phyloP scores from a whole-genome alignment of 2,113 vertebrate species.

The Scomber japonicus region DNA sequence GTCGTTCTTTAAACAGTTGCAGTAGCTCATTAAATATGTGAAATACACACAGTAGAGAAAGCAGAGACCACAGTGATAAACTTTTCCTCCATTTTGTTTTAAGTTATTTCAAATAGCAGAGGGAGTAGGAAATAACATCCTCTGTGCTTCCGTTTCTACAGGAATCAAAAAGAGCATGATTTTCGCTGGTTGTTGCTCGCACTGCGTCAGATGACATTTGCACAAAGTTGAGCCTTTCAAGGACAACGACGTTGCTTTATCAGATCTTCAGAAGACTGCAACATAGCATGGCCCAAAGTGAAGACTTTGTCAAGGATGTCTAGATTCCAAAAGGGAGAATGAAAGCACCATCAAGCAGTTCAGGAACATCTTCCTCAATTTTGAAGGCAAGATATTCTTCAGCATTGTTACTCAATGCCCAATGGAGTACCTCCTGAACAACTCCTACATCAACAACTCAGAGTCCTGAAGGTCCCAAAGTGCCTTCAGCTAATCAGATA shows the following conservation, averaged over 20 bases:
- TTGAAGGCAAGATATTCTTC: background rate
- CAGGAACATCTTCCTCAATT: background rate
- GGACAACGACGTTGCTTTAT: background rate
- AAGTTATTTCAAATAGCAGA: too few species aligned
- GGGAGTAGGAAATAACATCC: too few species aligned
- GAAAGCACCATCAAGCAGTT: background rate
- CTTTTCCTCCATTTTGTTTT: too few species aligned
- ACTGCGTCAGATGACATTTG: too few species aligned
- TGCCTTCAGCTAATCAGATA: background rate
- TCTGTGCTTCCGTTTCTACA: too few species aligned
- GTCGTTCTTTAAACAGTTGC: too few species aligned
- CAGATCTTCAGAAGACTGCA: background rate
- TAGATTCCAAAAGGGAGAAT: background rate
- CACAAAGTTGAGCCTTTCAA: too few species aligned
- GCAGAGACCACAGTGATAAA: too few species aligned
- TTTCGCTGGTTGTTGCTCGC: too few species aligned
- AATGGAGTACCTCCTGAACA: background rate
- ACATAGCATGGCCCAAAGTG: background rate
- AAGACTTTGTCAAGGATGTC: background rate
- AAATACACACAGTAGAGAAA: too few species aligned
- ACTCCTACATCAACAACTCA: background rate
- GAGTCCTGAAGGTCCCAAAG: background rate
- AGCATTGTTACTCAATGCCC: accelerated
- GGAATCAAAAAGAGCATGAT: too few species aligned
- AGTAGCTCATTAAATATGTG: too few species aligned